Base-by-base conservation (phyloP, 2,797 vertebrate species). In the Sitta carolinensis region DNA sequence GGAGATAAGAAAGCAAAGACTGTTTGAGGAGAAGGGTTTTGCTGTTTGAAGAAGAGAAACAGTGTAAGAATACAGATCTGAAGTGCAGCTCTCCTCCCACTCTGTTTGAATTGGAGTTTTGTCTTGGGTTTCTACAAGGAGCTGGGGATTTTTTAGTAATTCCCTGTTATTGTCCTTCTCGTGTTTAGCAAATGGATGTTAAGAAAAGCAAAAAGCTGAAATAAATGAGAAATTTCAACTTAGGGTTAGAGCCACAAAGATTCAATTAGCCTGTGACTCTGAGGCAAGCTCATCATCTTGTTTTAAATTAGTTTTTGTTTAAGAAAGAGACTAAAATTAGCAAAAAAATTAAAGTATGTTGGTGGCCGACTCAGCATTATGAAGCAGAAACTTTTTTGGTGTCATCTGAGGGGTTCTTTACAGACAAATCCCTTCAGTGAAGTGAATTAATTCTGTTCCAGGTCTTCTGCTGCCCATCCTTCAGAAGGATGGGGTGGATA, bases 281-380 rank as follows among this genome's bases (percentile, higher is more conserved):
- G 62, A 67, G 64, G 57, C 45, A 61, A 84, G 11, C 9, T 63
- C 29, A 10, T 5, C 11, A 17, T 47, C 43, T 64, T 74, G 14
- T 51, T 89, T 77, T 20, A 32, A n/a, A 16, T 40, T 27, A 7
- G 7, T 30, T 12, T 77, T 45, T 43, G 19, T 42, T 3, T 19
- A 54, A 38, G 36, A 70, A 51, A 30, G 21, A 3, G 9, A 12
- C 12, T 14, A 36, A 68, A 66, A 54, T 36, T 19, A 45, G 9
- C 3, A 5, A 40, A 50, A 36, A 14, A 52, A 2, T 1, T 7
- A 9, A 45, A 36, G 8, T 9, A 0, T 29, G 5, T 40, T 52
- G 29, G 3, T 48, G 30, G 5, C 45, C 59, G 57, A 87, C 18
- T 90, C 57, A 15, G 27, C 10, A 4, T 82, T 76, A 16, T 4